Conservation (phyloP, 2,797 vertebrate species). For the Hydrocynus forskahlii region DNA sequence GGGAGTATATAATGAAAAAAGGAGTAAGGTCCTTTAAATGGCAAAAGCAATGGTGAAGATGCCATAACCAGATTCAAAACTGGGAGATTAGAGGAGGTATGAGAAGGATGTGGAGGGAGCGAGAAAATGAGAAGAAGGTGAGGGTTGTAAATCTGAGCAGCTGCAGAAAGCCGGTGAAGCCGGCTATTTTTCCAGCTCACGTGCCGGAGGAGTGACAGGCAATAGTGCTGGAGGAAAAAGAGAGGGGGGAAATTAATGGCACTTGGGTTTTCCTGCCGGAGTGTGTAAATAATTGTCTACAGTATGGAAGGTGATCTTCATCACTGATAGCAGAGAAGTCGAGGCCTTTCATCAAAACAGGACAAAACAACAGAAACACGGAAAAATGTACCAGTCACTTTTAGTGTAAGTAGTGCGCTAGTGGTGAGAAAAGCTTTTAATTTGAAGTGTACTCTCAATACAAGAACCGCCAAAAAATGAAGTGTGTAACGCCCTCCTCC, state of each 20-base stretch:
- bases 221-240: slow-evolving; percentile 1
- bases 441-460: too few relatives aligned
- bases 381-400: neutral
- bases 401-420: too few relatives aligned
- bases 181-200: slow-evolving; percentile 2
- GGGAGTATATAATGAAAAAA: slow-evolving; percentile 38
- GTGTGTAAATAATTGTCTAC: neutral
- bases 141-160: slow-evolving; percentile 33
- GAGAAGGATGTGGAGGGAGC: neutral
- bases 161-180: slow-evolving; percentile 1
- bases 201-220: slow-evolving; percentile 17
- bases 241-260: slow-evolving; percentile 11
- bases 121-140: slow-evolving; percentile 35
- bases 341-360: slow-evolving; percentile 13
- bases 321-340: slow-evolving; percentile 4
- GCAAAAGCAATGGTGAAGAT: slow-evolving; percentile 39
- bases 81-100: slow-evolving; percentile 14
- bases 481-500: too few relatives aligned
- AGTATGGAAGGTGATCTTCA: slow-evolving; percentile 7
- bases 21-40: slow-evolving; percentile 20
- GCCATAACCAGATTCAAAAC: slow-evolving; percentile 7
- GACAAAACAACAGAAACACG: too few relatives aligned
- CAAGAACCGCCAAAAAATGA: too few relatives aligned
- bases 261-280: neutral
- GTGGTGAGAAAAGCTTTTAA: too few relatives aligned